These are phyloP conservation scores for Latheticus oryzae DNA, from an alignment of 2,888 invertebrate genomes.

Conservation along the genomic window DNA sequence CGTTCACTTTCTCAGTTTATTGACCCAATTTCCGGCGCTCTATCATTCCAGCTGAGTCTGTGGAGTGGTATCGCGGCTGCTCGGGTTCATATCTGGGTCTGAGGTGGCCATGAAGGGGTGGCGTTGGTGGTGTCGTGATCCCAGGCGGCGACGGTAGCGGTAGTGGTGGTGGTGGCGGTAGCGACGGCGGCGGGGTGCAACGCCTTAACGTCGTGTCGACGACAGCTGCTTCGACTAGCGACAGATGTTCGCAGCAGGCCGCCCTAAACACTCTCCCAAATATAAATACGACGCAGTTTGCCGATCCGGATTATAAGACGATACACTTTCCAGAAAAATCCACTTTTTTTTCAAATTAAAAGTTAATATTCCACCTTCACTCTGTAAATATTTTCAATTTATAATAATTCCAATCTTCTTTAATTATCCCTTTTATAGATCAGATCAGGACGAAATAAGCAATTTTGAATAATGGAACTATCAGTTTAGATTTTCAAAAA, in stretches of 20 bases:
- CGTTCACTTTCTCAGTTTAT: conserved; percentile 35
- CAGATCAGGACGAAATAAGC: conserved; percentile 32
- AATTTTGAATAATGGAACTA: conserved; percentile 29
- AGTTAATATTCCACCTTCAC: too few relatives aligned
- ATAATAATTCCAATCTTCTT: conserved; percentile 27
- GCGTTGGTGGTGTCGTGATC: conserved; percentile 54
- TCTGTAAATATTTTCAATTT: conserved; percentile 22
- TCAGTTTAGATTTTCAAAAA: conserved; percentile 22
- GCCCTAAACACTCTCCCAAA: conserved; percentile 29
- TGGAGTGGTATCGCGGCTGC: conserved; percentile 50
- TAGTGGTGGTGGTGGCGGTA: too few relatives aligned
- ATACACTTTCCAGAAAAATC: conserved; percentile 24
- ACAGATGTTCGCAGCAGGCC: conserved; percentile 52
- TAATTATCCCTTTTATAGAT: conserved; percentile 31
- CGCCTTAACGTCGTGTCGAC: conserved; percentile 58
- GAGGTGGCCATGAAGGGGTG: conserved; percentile 56
- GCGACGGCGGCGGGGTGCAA: conserved; percentile 48
- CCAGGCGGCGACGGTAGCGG: too few relatives aligned
- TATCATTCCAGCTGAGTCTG: conserved; percentile 35
- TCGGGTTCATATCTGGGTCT: conserved; percentile 55
- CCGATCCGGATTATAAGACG: conserved; percentile 52
- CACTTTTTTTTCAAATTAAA: background rate
- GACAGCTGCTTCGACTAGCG: conserved; percentile 54
- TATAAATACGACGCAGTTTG: conserved; percentile 37
- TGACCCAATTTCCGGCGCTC: conserved; percentile 36